Percentiles rank a stretch among this genome's conserved stretches.
Evolutionary conservation across 2,797 vertebrate species (phyloP).

Genomic region (Myiotriccus ornatus): DNA sequence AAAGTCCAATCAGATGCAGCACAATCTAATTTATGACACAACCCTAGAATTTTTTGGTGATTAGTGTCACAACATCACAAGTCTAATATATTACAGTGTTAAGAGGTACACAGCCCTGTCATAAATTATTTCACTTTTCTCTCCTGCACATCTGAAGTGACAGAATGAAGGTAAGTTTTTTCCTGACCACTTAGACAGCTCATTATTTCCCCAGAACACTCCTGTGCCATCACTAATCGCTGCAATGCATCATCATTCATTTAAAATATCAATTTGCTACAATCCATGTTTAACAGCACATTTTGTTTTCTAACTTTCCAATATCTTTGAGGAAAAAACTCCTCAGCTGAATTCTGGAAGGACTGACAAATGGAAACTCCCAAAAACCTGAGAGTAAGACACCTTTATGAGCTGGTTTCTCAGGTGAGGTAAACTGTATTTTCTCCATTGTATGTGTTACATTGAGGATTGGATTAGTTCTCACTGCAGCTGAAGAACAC

Average conservation of each 20-base stretch:
- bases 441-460: fast-evolving
- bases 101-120: constrained; percentile 4
- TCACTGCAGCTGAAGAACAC: neutral
- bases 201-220: neutral
- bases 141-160: neutral
- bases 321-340: neutral
- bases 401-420: neutral
- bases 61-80: constrained; percentile 56
- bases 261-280: neutral
- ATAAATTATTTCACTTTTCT: constrained; percentile 42
- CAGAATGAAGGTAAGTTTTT: neutral
- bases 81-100: constrained; percentile 27
- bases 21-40: constrained; percentile 47
- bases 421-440: neutral
- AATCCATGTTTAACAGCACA: neutral
- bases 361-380: neutral
- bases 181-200: constrained; percentile 33
- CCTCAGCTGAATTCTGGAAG: neutral
- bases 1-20: constrained; percentile 27
- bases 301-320: neutral
- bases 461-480: neutral
- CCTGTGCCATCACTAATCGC: neutral
- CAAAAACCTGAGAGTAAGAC: neutral
- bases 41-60: constrained; percentile 33
- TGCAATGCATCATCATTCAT: neutral